phyloP scores from a whole-genome alignment of 2,888 invertebrate genomes.

The Apodemia hepburni region DNA sequence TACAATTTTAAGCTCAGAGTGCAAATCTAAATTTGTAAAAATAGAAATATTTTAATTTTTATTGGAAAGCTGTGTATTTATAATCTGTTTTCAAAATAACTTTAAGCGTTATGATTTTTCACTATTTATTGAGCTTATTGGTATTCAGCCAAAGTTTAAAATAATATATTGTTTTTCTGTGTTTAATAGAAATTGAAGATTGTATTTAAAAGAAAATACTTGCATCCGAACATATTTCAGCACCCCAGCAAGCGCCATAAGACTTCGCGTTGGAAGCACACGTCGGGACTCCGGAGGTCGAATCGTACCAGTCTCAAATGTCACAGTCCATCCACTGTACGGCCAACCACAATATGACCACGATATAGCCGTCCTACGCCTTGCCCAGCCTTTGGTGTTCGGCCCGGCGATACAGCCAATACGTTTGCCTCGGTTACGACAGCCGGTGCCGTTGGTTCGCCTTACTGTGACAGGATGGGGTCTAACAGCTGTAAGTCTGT shows the following conservation, averaged over 20 bases:
- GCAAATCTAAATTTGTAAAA: no score
- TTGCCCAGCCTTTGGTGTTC: constrained; percentile 55
- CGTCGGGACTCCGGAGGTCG: constrained; percentile 67
- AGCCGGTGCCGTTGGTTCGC: constrained; percentile 59
- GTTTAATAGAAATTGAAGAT: no score
- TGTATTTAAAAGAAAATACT: neutral
- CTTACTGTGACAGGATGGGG: constrained; percentile 75
- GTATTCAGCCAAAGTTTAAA: no score
- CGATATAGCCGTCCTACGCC: constrained; percentile 61
- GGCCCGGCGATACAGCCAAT: constrained; percentile 50
- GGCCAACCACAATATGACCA: constrained; percentile 66
- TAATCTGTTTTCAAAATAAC: no score
- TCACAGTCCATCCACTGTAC: constrained; percentile 60
- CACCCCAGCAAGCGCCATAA: constrained; percentile 37
- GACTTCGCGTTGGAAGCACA: constrained; percentile 67
- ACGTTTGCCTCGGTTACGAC: constrained; percentile 51
- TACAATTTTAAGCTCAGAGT: no score
- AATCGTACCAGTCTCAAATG: constrained; percentile 56
- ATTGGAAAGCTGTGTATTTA: no score
- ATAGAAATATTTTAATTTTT: no score
- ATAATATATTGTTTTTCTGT: no score
- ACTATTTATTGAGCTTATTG: no score
- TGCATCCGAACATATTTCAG: constrained; percentile 21
- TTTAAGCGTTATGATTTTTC: no score
- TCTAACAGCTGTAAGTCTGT: constrained; percentile 58